These are phyloP conservation scores for Acanthoscelides obtectus DNA, from an alignment of 2,888 invertebrate genomes.

Conservation along the genomic window DNA sequence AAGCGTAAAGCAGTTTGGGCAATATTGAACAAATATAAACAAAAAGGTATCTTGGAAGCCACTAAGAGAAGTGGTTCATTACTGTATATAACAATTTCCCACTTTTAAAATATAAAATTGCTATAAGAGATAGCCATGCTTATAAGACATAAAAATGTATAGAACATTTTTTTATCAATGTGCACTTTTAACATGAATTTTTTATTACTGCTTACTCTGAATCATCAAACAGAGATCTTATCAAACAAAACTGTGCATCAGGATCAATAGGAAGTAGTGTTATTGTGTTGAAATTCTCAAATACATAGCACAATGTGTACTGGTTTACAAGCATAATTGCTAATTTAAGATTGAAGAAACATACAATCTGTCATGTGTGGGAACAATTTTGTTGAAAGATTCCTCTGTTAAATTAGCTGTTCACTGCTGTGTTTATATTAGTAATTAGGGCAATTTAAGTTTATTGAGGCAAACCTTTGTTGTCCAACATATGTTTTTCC, in stretches of 20 bases:
- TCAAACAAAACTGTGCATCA: background rate
- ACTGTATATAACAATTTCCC: too few relatives aligned
- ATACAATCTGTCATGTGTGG: background rate
- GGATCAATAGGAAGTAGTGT: background rate
- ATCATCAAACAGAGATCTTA: too few relatives aligned
- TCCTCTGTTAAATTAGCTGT: background rate
- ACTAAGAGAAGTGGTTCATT: too few relatives aligned
- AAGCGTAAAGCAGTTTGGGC: too few relatives aligned
- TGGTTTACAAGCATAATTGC: background rate
- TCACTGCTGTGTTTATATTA: background rate
- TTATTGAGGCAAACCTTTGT: constrained; percentile 64
- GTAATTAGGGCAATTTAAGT: constrained; percentile 14
- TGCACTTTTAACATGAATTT: too few relatives aligned
- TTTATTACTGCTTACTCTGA: too few relatives aligned
- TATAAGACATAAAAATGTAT: too few relatives aligned
- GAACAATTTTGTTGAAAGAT: background rate
- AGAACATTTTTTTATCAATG: too few relatives aligned
- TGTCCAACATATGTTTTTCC: constrained; percentile 90
- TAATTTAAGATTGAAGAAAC: background rate
- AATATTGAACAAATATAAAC: too few relatives aligned
- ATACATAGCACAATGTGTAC: background rate
- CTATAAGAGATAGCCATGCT: too few relatives aligned
- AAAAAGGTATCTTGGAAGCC: too few relatives aligned
- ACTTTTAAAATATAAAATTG: too few relatives aligned
- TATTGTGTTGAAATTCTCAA: background rate